Evolutionary conservation across 2,797 vertebrate species (phyloP).

Genomic region (Miichthys miiuy): DNA sequence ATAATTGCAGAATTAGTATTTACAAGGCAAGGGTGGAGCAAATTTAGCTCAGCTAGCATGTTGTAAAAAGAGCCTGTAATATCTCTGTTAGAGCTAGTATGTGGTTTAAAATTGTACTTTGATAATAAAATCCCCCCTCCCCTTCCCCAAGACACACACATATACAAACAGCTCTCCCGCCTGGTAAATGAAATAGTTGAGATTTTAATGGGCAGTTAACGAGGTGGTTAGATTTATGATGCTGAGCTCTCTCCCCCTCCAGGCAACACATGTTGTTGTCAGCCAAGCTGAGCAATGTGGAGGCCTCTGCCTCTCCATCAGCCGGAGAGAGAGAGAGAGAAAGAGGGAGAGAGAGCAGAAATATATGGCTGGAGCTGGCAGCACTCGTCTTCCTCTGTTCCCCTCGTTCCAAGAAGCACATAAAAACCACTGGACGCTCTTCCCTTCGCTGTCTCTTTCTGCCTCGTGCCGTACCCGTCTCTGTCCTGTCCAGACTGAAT

Average conservation of each 20-base stretch:
- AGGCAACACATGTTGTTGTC: slow-evolving; percentile 77
- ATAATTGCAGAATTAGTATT: slow-evolving; percentile 44
- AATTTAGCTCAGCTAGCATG: slow-evolving; percentile 26
- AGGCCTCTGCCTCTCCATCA: slow-evolving; percentile 64
- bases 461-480: slow-evolving; percentile 51
- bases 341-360: slow-evolving; percentile 19
- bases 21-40: not conserved
- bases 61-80: slow-evolving; percentile 20
- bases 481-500: slow-evolving; percentile 57
- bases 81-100: slow-evolving; percentile 28
- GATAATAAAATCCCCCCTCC: slow-evolving; percentile 45
- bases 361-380: slow-evolving; percentile 37
- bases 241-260: slow-evolving; percentile 64
- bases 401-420: slow-evolving; percentile 32
- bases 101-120: slow-evolving; percentile 53
- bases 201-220: slow-evolving; percentile 80
- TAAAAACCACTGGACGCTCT: slow-evolving; percentile 81
- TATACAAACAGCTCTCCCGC: slow-evolving; percentile 62
- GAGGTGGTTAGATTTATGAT: slow-evolving; percentile 77
- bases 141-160: slow-evolving; percentile 41
- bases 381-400: slow-evolving; percentile 23
- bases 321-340: not conserved
- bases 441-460: slow-evolving; percentile 49
- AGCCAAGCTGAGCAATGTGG: slow-evolving; percentile 69
- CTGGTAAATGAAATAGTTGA: slow-evolving; percentile 74